phyloP scores from a whole-genome alignment of 2,113 vertebrate genomes.

The Cephalopholis sonnerati region DNA sequence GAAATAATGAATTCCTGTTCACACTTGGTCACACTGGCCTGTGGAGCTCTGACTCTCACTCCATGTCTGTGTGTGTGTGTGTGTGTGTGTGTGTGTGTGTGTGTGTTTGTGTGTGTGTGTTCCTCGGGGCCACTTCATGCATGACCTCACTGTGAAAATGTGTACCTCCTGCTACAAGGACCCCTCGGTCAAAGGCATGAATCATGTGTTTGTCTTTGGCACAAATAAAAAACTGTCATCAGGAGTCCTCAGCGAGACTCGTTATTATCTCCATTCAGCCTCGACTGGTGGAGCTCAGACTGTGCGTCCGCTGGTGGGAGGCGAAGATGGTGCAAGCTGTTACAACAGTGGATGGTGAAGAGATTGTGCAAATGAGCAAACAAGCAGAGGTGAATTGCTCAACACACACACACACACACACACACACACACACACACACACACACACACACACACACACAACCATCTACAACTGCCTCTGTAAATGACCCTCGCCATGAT shows the following conservation, averaged over 20 bases:
- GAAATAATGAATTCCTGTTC: slow-evolving; percentile 53
- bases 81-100: slow-evolving; percentile 12
- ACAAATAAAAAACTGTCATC: slow-evolving; percentile 77
- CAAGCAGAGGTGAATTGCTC: slow-evolving; percentile 58
- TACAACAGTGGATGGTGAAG: slow-evolving; percentile 26
- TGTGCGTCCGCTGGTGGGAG: slow-evolving; percentile 24
- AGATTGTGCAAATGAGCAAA: slow-evolving; percentile 70
- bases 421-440: no score
- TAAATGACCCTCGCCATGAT: slow-evolving; percentile 30
- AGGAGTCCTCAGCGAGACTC: slow-evolving; percentile 59
- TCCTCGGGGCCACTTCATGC: slow-evolving; percentile 63
- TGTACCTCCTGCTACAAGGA: slow-evolving; percentile 72
- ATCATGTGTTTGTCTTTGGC: slow-evolving; percentile 74
- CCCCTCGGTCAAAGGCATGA: slow-evolving; percentile 68
- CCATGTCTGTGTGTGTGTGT: slow-evolving; percentile 5
- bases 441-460: slow-evolving; percentile 9
- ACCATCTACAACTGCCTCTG: slow-evolving; percentile 13
- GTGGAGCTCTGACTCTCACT: slow-evolving; percentile 37
- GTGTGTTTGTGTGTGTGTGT: slow-evolving; percentile 51
- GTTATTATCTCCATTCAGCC: slow-evolving; percentile 51
- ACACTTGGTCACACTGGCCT: slow-evolving; percentile 49
- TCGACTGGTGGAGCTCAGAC: no score
- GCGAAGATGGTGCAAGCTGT: slow-evolving; percentile 43
- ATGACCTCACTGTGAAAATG: slow-evolving; percentile 81
- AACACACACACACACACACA: slow-evolving; percentile 39